Conservation (phyloP, 2,113 vertebrate genomes). For the mouse (Mus musculus) region GRCm39 chr5:86061001-86061500, state of each 20-base stretch:
- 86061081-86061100: background rate
- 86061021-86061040: background rate
- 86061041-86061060: background rate
- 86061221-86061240: background rate
- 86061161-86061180: conserved; percentile 19
- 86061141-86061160: background rate
- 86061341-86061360: background rate
- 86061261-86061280: background rate
- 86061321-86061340: background rate
- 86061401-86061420: background rate
- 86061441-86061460: background rate
- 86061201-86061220: background rate
- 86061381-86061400: background rate
- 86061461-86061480: background rate
- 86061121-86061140: background rate
- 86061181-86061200: background rate
- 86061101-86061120: background rate
- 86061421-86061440: background rate
- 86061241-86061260: background rate
- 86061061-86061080: background rate
- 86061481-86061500: background rate
- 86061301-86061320: background rate
- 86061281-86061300: background rate
- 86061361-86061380: background rate
- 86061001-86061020: background rate